Percentiles rank a stretch among this genome's conserved stretches.
Evolutionary conservation across 2,113 vertebrate species (phyloP).

Genomic region (Sturnira hondurensis): DNA sequence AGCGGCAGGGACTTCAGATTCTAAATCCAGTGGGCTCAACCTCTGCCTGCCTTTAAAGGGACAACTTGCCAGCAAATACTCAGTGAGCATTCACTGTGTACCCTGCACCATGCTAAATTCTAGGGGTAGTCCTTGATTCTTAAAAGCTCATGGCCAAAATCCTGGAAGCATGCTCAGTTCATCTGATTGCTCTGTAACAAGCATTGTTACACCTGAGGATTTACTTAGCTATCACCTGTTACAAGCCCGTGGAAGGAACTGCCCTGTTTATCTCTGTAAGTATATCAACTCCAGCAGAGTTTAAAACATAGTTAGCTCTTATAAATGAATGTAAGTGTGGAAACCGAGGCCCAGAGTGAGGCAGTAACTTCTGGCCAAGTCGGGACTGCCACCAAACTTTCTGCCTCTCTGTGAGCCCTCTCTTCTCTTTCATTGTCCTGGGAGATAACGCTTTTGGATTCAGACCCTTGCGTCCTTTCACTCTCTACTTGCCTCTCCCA

Average conservation of each 20-base stretch:
- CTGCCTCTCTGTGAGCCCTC: not conserved
- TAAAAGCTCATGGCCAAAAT: not conserved
- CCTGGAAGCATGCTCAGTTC: not conserved
- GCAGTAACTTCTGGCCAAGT: not conserved
- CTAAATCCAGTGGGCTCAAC: not conserved
- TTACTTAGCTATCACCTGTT: not conserved
- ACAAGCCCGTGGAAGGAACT: not conserved
- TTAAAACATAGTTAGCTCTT: not conserved
- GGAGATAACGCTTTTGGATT: not conserved
- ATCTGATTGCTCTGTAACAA: not conserved
- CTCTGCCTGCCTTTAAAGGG: not conserved
- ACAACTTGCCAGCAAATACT: not conserved
- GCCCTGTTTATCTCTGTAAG: not conserved
- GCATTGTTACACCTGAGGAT: not conserved
- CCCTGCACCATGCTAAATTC: not conserved
- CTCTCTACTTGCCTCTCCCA: not conserved
- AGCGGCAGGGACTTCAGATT: not conserved
- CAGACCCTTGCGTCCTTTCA: not conserved
- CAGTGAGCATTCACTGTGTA: not conserved
- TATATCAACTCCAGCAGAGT: not conserved
- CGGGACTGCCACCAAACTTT: not conserved
- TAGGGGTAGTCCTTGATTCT: not conserved
- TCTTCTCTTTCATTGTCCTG: not conserved
- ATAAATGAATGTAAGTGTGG: not conserved
- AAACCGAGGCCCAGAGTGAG: not conserved